Conservation (phyloP, 2,888 invertebrate species). For the Mycalesis mineus region DNA sequence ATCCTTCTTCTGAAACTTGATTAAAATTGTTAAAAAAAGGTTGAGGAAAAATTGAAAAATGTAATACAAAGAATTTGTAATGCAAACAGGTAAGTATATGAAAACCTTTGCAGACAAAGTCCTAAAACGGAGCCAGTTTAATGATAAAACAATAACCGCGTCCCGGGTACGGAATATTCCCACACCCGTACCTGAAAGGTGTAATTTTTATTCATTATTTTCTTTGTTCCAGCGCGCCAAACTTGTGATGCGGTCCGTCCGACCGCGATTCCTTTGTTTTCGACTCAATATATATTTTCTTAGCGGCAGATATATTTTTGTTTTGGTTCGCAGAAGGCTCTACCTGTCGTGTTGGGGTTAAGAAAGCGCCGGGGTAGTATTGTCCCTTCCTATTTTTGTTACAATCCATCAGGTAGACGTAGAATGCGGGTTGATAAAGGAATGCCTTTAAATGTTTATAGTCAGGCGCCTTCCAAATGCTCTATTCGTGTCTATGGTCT, state of each 20-base stretch:
- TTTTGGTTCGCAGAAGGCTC: constrained; percentile 12
- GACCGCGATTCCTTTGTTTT: constrained; percentile 22
- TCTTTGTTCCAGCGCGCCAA: constrained; percentile 24
- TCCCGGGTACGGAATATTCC: constrained; percentile 7
- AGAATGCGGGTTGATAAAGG: background rate
- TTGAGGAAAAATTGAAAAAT: too few species aligned
- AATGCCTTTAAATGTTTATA: background rate
- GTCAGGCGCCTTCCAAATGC: background rate
- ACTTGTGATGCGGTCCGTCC: constrained; percentile 20
- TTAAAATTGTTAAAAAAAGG: too few species aligned
- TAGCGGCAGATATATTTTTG: background rate
- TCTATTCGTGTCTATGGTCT: too few species aligned
- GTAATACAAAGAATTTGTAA: too few species aligned
- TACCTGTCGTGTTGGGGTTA: constrained; percentile 18
- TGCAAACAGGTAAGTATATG: too few species aligned
- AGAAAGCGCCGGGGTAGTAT: constrained; percentile 2
- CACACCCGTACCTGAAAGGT: constrained; percentile 19
- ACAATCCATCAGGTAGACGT: constrained; percentile 10
- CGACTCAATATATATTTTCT: constrained; percentile 11
- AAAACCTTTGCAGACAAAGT: too few species aligned
- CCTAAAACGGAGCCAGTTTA: background rate
- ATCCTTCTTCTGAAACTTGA: too few species aligned
- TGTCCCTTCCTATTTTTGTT: constrained; percentile 9
- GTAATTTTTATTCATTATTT: constrained; percentile 24
- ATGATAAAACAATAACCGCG: constrained; percentile 17